Evolutionary conservation across 2,797 vertebrate genomes (phyloP), one percentile per base, ranked within the genome.

Genomic region (Oreortyx pictus): DNA sequence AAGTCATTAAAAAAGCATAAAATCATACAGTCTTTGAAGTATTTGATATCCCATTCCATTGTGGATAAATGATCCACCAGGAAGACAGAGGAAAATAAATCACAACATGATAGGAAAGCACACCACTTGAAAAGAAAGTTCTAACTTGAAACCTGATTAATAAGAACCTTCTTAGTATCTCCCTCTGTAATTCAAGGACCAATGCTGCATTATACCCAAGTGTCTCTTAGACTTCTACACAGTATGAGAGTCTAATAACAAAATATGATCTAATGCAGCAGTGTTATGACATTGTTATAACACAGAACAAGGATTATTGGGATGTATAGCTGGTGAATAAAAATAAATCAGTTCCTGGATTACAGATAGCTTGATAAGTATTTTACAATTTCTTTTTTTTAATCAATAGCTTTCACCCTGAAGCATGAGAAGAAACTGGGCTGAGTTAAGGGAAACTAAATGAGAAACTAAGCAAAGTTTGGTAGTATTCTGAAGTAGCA

Each of bases 71-170:
- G 71, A 49, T n/a, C 0, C 1, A 29, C 22, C 65, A 50, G 49
- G 46, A 75, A 56, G 29, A 24, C 33, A 2, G 2, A 72, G 49
- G 10, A 87, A 88, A 86, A 81, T 64, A 85, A 85, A 35, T 68
- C 73, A 76, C 5, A 83, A 81, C 12, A 56, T 60, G 35, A 76
- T 20, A 85, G 20, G 31, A 76, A 78, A 85, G 9, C 35, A 80
- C 24, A 57, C 9, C 15, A 84, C 11, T 11, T 77, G 23, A 47
- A 89, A 74, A 62, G 72, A 19, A 90, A 74, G 25, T 64, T 27
- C n/a, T 82, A 54, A 5, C 85, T 88, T 88, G 61, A 47, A 87
- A 60, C 14, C 23, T 92, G 86, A 84, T 92, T 88, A 95, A 91
- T 82, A 50, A 65, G 59, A 70, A 67, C 72, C 41, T 90, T 92